Conservation (phyloP, 2,113 vertebrate genomes). For the Otolemur garnettii region DNA sequence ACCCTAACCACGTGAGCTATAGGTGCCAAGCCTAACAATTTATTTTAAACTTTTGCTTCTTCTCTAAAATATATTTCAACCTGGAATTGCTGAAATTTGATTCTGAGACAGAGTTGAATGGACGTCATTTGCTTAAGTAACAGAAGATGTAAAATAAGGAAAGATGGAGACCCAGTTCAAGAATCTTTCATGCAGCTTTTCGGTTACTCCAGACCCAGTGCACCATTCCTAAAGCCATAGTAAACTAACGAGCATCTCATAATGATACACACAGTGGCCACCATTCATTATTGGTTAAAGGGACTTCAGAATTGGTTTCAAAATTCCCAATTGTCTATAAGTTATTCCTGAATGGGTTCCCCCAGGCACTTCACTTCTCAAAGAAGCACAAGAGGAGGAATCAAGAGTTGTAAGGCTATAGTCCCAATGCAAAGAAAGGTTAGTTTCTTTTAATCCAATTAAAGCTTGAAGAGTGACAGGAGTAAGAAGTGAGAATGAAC, state of each 20-base stretch:
- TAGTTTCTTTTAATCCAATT: not conserved
- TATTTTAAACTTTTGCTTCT: not conserved
- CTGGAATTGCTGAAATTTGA: not conserved
- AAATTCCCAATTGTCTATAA: not conserved
- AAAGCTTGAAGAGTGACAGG: not conserved
- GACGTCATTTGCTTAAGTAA: not conserved
- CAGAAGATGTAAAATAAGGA: not conserved
- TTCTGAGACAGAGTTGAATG: too few relatives aligned
- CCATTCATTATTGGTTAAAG: not conserved
- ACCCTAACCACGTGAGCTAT: too few relatives aligned
- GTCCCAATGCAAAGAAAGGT: not conserved
- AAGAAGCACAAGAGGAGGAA: not conserved
- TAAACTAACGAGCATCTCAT: not conserved
- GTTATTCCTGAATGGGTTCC: not conserved
- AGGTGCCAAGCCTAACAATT: not conserved
- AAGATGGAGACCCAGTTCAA: not conserved
- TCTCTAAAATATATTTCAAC: conserved; percentile 20
- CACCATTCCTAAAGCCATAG: not conserved
- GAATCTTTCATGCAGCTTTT: not conserved
- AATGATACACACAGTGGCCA: not conserved
- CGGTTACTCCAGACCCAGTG: not conserved
- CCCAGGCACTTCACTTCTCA: not conserved
- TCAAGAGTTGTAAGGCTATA: not conserved
- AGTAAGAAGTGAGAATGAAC: not conserved
- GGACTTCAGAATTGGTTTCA: not conserved